A percentile compares a stretch with the other conserved stretches of the same genome.
Conservation (phyloP, 2,888 invertebrate genomes). For the Sesamia inferens region DNA sequence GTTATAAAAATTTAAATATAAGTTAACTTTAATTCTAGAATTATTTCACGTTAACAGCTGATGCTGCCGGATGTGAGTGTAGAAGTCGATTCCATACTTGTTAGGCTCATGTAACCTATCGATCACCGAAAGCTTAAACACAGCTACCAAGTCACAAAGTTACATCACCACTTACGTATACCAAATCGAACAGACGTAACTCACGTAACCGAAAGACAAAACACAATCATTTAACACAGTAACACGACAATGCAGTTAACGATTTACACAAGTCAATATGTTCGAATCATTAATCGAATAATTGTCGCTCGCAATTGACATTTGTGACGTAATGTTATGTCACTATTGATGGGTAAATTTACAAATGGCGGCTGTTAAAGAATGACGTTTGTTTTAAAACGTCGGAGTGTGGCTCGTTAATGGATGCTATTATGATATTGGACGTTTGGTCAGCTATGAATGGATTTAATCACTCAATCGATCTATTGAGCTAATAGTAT, state of each 20-base stretch:
- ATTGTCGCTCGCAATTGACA: constrained; percentile 65
- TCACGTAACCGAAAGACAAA: constrained; percentile 25
- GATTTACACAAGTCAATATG: constrained; percentile 51
- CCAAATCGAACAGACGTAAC: constrained; percentile 19
- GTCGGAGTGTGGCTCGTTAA: constrained; percentile 12
- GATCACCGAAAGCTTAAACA: not conserved
- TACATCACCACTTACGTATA: constrained; percentile 18
- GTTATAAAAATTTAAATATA: not conserved
- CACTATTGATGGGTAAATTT: constrained; percentile 52
- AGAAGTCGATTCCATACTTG: not conserved
- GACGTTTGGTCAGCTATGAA: constrained; percentile 6
- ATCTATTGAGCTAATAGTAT: not conserved
- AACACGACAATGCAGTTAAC: constrained; percentile 57
- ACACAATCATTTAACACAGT: constrained; percentile 40
- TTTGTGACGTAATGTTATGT: constrained; percentile 49
- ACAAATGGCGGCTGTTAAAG: constrained; percentile 36
- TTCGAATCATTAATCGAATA: constrained; percentile 63
- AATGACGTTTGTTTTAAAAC: constrained; percentile 45
- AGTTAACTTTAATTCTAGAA: not conserved
- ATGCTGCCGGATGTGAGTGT: too few species aligned
- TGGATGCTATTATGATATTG: constrained; percentile 15
- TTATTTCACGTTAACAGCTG: too few species aligned
- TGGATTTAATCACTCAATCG: constrained; percentile 5
- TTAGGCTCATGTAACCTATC: not conserved
- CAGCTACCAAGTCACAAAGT: constrained; percentile 6